A percentile compares a stretch with the other conserved stretches of the same genome.
Conservation (phyloP, 2,113 vertebrate genomes). For the Tapirus terrestris region DNA sequence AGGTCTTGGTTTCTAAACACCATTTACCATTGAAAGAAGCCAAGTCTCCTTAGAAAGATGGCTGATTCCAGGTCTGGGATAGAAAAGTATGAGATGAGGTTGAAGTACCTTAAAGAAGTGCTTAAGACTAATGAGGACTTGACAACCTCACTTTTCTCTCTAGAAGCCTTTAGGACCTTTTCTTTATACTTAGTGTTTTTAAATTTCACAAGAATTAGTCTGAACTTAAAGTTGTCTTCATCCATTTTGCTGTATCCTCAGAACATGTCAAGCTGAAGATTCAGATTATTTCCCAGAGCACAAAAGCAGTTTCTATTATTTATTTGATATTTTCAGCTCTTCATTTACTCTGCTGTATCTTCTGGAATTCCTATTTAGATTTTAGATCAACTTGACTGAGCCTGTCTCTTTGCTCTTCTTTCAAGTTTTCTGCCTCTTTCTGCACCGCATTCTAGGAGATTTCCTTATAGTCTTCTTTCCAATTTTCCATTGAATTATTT, state of each 20-base stretch:
- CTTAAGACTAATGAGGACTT: background rate
- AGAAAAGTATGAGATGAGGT: background rate
- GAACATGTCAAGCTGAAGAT: background rate
- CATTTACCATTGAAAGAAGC: background rate
- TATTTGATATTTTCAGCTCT: background rate
- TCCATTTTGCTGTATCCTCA: background rate
- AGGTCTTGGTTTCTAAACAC: background rate
- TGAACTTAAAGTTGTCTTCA: background rate
- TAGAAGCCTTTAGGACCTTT: background rate
- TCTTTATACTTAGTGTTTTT: background rate
- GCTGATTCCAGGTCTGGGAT: background rate
- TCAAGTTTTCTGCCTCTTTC: background rate
- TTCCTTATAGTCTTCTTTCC: background rate
- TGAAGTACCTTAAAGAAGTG: background rate
- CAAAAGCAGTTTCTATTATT: background rate
- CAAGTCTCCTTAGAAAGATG: background rate
- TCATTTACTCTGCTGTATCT: background rate
- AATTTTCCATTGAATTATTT: background rate
- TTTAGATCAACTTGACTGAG: background rate
- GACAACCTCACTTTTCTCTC: background rate
- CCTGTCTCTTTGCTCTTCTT: background rate
- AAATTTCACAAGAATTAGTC: background rate
- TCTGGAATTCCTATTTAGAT: constrained; percentile 24
- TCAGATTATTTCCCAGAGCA: background rate
- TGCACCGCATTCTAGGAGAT: background rate